A percentile compares a stretch with the other conserved stretches of the same genome.
These are phyloP conservation scores for Zoanthus solanderi DNA, from an alignment of 92 coral and sea anemone genomes.

Conservation along the genomic window DNA sequence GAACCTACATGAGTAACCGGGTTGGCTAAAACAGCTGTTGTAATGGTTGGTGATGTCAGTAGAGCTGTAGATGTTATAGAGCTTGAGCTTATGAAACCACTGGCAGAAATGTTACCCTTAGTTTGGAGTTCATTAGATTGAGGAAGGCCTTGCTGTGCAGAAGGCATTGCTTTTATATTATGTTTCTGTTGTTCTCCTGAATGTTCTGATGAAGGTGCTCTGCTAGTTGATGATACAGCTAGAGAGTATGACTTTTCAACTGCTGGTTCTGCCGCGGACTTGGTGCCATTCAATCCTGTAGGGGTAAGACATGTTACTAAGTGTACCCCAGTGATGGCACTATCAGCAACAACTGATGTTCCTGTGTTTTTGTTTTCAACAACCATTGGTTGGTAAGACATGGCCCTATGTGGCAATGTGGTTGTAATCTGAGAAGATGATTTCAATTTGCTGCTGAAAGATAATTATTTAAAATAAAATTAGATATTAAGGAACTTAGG, in stretches of 20 bases:
- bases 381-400: background rate
- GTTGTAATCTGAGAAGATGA: background rate
- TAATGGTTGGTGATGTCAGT: background rate
- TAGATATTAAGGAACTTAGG: too few species aligned
- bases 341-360: background rate
- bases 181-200: background rate
- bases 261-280: background rate
- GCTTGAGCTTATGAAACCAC: background rate
- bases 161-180: background rate
- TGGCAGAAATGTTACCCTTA: background rate
- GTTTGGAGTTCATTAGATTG: background rate
- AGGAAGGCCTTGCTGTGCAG: background rate
- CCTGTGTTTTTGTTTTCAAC: background rate
- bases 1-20: slow-evolving; percentile 14
- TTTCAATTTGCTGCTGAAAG: background rate
- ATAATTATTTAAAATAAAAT: background rate
- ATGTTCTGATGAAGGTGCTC: background rate
- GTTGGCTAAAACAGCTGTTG: background rate
- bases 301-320: background rate
- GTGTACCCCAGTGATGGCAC: background rate
- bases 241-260: background rate
- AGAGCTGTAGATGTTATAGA: background rate
- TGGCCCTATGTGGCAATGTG: background rate
- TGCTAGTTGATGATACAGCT: background rate
- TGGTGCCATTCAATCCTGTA: background rate